Conservation (phyloP, 2,888 invertebrate species). For the Margaritifera margaritifera region DNA sequence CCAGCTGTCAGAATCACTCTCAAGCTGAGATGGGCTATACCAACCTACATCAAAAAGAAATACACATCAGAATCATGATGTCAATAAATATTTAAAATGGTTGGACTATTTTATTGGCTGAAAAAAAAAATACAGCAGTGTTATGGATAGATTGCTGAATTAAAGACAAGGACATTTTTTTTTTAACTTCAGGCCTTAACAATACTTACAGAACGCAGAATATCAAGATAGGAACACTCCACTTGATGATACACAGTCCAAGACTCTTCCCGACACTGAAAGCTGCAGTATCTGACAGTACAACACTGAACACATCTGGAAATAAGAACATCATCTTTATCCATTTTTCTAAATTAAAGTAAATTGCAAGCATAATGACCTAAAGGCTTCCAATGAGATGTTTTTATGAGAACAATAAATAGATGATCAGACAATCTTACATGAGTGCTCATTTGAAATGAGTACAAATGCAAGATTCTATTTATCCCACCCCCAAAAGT, state of each 20-base stretch:
- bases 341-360: too few relatives aligned
- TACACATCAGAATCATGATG: too few relatives aligned
- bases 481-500: neutral
- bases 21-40: conserved; percentile 68
- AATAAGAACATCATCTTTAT: neutral
- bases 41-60: conserved; percentile 52
- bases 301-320: conserved; percentile 57
- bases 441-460: neutral
- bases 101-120: too few relatives aligned
- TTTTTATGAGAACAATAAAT: too few relatives aligned
- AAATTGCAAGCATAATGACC: too few relatives aligned
- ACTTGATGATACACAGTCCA: conserved; percentile 60
- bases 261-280: conserved; percentile 46
- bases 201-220: conserved; percentile 64
- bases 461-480: neutral
- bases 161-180: neutral
- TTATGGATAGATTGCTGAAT: neutral
- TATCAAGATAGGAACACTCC: conserved; percentile 62
- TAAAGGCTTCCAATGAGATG: too few relatives aligned
- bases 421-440: neutral
- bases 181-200: neutral
- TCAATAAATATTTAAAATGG: too few relatives aligned
- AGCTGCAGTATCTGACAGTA: conserved; percentile 58
- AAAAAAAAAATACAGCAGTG: neutral
- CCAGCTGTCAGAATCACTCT: conserved; percentile 59